Evolutionary conservation across 2,797 vertebrate species (phyloP).

Genomic region (Diglossa cyanea): DNA sequence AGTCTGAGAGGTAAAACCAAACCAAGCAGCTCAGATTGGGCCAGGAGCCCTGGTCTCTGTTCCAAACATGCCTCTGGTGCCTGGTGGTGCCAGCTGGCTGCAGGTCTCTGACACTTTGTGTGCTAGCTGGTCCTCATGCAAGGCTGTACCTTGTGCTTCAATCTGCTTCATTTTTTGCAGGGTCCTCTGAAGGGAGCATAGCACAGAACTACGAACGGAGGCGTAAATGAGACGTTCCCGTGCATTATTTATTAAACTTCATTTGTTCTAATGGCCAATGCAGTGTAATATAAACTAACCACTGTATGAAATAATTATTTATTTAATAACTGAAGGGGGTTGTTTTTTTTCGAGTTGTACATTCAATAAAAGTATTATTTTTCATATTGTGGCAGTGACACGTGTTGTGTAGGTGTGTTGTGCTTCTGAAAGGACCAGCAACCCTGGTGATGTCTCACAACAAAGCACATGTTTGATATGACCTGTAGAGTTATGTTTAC

Average conservation of each 20-base stretch:
- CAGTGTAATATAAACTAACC: slow-evolving; percentile 71
- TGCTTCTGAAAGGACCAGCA: slow-evolving; percentile 49
- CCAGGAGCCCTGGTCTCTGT: neutral
- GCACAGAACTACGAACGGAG: slow-evolving; percentile 76
- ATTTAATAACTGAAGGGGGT: slow-evolving; percentile 68
- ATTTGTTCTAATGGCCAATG: slow-evolving; percentile 66
- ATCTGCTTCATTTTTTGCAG: slow-evolving; percentile 41
- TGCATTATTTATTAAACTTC: slow-evolving; percentile 54
- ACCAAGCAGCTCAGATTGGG: neutral
- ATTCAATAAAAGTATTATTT: slow-evolving; percentile 76
- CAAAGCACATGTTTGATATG: slow-evolving; percentile 67
- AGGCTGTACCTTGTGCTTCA: neutral
- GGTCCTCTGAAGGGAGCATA: slow-evolving; percentile 73
- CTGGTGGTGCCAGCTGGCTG: neutral
- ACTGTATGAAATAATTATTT: slow-evolving; percentile 74
- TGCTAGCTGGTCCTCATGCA: neutral
- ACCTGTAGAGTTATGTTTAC: neutral
- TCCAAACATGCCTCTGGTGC: rapidly evolving
- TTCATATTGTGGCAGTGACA: slow-evolving; percentile 75
- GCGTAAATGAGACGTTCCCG: slow-evolving; percentile 70
- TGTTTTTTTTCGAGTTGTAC: slow-evolving; percentile 62
- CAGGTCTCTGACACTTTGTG: neutral
- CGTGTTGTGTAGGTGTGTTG: slow-evolving; percentile 52
- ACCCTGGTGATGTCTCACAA: slow-evolving; percentile 52
- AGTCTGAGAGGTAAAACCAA: neutral